Evolutionary conservation across 2,888 invertebrate genomes (phyloP).

Genomic region (Scaeva pyrastri): DNA sequence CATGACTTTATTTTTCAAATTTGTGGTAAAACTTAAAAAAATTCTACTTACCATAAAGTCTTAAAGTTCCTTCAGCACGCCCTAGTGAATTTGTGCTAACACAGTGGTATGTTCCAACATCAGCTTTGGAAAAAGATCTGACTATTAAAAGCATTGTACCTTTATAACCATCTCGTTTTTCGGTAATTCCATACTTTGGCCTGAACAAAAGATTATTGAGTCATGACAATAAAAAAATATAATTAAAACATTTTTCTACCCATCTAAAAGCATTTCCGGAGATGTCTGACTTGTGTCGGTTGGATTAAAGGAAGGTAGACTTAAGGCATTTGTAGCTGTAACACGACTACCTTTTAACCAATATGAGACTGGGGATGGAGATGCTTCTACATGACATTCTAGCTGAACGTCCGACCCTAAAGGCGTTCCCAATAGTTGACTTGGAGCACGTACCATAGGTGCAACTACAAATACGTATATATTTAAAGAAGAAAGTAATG

Average conservation of each 20-base stretch:
- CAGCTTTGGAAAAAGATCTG: constrained; percentile 85
- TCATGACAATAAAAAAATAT: background rate
- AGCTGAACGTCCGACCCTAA: constrained; percentile 93
- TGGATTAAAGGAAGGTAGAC: constrained; percentile 79
- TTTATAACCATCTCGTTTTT: constrained; percentile 83
- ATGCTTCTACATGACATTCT: constrained; percentile 95
- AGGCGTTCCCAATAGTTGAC: constrained; percentile 94
- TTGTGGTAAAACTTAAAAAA: background rate
- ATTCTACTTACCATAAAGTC: constrained; percentile 86
- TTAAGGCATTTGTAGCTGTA: constrained; percentile 80
- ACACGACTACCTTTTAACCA: constrained; percentile 84
- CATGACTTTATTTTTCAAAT: no score
- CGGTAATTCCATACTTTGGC: constrained; percentile 84
- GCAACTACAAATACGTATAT: constrained; percentile 88
- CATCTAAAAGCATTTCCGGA: constrained; percentile 91
- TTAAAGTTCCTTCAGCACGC: constrained; percentile 87
- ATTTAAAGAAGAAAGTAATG: background rate
- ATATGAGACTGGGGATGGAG: constrained; percentile 86
- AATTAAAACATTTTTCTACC: constrained; percentile 84
- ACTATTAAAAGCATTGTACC: constrained; percentile 83
- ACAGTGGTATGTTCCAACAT: constrained; percentile 91
- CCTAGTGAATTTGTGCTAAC: constrained; percentile 89
- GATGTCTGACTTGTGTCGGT: constrained; percentile 83
- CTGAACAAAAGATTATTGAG: constrained; percentile 76
- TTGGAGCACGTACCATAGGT: constrained; percentile 94